Conservation (phyloP, 2,113 vertebrate species). For the Scomber colias region DNA sequence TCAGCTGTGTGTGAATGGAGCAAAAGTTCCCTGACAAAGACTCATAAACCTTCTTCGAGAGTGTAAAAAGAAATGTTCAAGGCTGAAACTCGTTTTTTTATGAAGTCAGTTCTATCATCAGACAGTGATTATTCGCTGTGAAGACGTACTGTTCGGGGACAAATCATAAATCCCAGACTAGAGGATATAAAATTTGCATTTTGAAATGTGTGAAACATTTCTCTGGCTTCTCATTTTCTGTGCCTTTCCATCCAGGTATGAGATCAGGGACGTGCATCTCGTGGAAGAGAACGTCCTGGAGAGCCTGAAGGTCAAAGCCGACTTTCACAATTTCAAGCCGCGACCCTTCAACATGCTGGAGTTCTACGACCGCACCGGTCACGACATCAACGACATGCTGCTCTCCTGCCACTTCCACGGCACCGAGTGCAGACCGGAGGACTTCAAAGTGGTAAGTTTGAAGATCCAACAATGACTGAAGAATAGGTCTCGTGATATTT, state of each 20-base stretch:
- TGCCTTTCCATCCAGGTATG: conserved; percentile 85
- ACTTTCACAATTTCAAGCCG: conserved; percentile 97
- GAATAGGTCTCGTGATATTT: neutral
- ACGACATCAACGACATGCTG: conserved; percentile 96
- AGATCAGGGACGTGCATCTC: conserved; percentile 95
- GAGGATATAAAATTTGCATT: conserved; percentile 14
- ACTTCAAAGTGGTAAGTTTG: conserved; percentile 96
- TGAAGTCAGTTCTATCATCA: conserved; percentile 11
- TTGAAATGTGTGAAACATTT: conserved; percentile 9
- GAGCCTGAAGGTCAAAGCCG: conserved; percentile 93
- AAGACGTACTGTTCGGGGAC: conserved; percentile 4
- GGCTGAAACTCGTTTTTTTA: conserved; percentile 22
- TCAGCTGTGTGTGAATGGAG: conserved; percentile 30
- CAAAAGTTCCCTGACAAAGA: conserved; percentile 11
- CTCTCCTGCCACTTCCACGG: conserved; percentile 95
- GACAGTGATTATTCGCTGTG: conserved; percentile 14
- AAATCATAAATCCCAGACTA: conserved; percentile 7
- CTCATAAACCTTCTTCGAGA: conserved; percentile 38
- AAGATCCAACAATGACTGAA: neutral
- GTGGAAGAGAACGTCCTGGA: conserved; percentile 96
- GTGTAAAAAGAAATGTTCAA: conserved; percentile 1
- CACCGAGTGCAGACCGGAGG: conserved; percentile 89
- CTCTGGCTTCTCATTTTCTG: conserved; percentile 9
- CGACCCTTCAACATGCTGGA: conserved; percentile 98
- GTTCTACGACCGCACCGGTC: conserved; percentile 96